Percentiles rank a stretch among this genome's conserved stretches.
phyloP scores from a whole-genome alignment of 23 tunicate genomes.

The Diplosoma virens region DNA sequence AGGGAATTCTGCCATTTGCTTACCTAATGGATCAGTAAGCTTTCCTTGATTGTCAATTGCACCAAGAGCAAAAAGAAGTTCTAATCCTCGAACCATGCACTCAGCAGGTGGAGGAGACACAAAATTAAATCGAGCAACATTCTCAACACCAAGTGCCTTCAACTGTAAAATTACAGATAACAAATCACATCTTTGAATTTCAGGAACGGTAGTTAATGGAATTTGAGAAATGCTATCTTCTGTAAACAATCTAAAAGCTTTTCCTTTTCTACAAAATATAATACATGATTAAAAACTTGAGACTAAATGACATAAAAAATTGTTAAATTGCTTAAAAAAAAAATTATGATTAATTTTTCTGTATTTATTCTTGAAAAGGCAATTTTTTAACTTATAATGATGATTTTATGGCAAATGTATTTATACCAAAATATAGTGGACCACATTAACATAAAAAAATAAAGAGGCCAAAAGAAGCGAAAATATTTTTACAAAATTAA shows the following conservation, averaged over 20 bases:
- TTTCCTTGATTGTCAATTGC: conserved; percentile 64
- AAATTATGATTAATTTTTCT: too few species aligned
- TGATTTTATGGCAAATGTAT: too few species aligned
- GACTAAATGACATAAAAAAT: too few species aligned
- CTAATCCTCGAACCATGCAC: conserved; percentile 67
- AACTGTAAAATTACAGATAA: conserved; percentile 61
- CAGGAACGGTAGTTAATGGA: conserved; percentile 68
- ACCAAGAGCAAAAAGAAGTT: conserved; percentile 70
- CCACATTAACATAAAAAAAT: too few species aligned
- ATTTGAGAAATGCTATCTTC: conserved; percentile 45
- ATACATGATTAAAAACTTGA: too few species aligned
- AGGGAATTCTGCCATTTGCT: conserved; percentile 86
- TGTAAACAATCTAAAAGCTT: conserved; percentile 68
- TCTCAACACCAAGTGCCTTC: conserved; percentile 84
- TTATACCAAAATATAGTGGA: too few species aligned
- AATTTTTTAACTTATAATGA: too few species aligned
- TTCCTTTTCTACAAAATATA: conserved; percentile 51
- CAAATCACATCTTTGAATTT: conserved; percentile 67
- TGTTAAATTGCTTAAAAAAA: too few species aligned
- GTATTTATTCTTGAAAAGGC: too few species aligned
- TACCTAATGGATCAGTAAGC: conserved; percentile 49
- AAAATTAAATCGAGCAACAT: conserved; percentile 73
- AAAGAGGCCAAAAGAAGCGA: too few species aligned
- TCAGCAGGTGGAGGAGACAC: conserved; percentile 94
- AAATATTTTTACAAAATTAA: too few species aligned